phyloP scores from a whole-genome alignment of 1,140 invertebrate genomes.

The Bicyclus anynana region DNA sequence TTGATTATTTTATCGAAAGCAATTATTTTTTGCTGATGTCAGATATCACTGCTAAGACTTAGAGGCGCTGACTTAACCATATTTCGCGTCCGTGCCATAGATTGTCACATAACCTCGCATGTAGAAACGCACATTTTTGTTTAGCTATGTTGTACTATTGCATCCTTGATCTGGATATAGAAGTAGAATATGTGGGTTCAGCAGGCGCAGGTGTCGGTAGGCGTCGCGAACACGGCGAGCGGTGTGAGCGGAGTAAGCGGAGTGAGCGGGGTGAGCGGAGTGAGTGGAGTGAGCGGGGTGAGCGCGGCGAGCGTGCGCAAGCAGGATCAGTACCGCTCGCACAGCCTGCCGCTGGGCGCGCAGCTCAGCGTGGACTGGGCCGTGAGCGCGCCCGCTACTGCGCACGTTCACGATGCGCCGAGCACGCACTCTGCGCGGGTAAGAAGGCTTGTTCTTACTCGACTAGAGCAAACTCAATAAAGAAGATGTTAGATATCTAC shows the following conservation, averaged over 20 bases:
- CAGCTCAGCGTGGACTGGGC: conserved; percentile 62
- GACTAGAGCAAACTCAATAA: no score
- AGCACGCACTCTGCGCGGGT: conserved; percentile 44
- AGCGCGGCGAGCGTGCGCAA: conserved; percentile 20
- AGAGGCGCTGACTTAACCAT: no score
- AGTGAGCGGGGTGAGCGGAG: conserved; percentile 3
- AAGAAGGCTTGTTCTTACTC: no score
- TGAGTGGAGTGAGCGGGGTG: not conserved
- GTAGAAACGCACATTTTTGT: no score
- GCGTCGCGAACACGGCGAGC: conserved; percentile 1
- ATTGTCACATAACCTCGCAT: no score
- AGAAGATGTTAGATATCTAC: no score
- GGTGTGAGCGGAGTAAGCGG: not conserved
- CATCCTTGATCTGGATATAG: no score
- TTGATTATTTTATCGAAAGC: no score
- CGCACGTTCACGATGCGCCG: conserved; percentile 34
- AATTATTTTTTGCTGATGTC: no score
- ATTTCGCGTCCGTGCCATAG: no score
- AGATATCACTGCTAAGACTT: no score
- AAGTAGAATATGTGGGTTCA: not conserved
- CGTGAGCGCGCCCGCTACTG: conserved; percentile 35
- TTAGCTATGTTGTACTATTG: no score
- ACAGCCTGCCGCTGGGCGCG: conserved; percentile 78
- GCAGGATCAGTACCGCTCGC: conserved; percentile 78
- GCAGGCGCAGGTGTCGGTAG: conserved; percentile 29